Evolutionary conservation across 2,888 invertebrate species (phyloP).

Genomic region (Dicycla oo): DNA sequence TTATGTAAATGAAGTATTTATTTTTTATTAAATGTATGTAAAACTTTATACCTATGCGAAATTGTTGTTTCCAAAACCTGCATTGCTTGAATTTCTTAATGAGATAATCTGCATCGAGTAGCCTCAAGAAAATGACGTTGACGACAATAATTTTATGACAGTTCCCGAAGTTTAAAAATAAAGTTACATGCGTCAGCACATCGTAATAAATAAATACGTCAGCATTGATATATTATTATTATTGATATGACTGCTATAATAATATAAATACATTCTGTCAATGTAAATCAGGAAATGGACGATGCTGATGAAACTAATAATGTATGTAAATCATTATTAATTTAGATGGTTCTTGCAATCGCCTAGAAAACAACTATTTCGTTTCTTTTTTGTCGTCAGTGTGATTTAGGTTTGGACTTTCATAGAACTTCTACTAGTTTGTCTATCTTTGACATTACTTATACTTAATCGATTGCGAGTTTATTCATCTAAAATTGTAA

Average conservation of each 20-base stretch:
- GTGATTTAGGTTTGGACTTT: not conserved
- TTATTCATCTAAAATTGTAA: too few species aligned
- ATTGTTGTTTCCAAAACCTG: not conserved
- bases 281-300: conserved; percentile 24
- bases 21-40: not conserved
- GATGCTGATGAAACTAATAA: conserved; percentile 21
- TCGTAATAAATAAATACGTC: conserved; percentile 31
- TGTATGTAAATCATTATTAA: not conserved
- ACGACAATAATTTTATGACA: not conserved
- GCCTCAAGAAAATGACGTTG: not conserved
- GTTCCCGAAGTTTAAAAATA: conserved; percentile 33
- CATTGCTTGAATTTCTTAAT: not conserved
- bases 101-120: conserved; percentile 5
- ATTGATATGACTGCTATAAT: conserved; percentile 1
- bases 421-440: not conserved
- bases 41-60: not conserved
- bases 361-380: not conserved
- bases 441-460: not conserved
- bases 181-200: conserved; percentile 28
- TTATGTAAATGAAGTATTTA: not conserved
- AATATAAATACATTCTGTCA: conserved; percentile 28
- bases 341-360: not conserved
- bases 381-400: not conserved
- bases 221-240: conserved; percentile 34
- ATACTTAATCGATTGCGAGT: not conserved